Conservation (phyloP, 2,113 vertebrate species). For the Engraulis encrasicolus region DNA sequence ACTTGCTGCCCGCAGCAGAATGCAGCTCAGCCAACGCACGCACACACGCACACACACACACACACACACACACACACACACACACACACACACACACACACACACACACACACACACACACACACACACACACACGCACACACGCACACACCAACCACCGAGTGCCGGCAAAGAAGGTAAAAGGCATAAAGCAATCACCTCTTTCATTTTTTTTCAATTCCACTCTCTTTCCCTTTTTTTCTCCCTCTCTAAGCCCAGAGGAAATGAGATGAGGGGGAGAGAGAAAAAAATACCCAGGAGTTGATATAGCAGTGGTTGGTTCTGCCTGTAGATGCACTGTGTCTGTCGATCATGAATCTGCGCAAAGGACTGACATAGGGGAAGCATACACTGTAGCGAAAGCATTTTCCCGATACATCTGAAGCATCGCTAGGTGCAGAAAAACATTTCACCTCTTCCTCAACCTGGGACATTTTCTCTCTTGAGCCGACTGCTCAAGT, state of each 20-base stretch:
- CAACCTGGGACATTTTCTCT: not conserved
- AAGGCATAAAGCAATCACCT: constrained; percentile 30
- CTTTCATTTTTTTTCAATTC: too few relatives aligned
- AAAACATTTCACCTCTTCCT: not conserved
- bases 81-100: too few relatives aligned
- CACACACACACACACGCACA: too few relatives aligned
- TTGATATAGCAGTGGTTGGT: constrained; percentile 19
- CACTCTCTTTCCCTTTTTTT: too few relatives aligned
- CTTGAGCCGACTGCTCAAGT: not conserved
- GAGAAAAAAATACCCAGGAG: not conserved
- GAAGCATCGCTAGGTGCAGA: not conserved
- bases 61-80: too few relatives aligned
- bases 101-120: too few relatives aligned
- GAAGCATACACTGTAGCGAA: not conserved
- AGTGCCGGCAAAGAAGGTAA: too few relatives aligned
- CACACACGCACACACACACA: too few relatives aligned
- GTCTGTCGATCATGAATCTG: not conserved
- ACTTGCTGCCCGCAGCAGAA: not conserved
- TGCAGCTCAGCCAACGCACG: constrained; percentile 19
- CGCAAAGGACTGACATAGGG: not conserved
- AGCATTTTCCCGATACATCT: not conserved
- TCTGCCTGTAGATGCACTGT: constrained; percentile 12
- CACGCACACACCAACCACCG: too few relatives aligned
- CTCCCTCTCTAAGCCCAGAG: too few relatives aligned
- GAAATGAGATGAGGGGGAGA: not conserved